Evolutionary conservation across 2,113 vertebrate genomes (phyloP).

Genomic region (Lamprologus callipterus): DNA sequence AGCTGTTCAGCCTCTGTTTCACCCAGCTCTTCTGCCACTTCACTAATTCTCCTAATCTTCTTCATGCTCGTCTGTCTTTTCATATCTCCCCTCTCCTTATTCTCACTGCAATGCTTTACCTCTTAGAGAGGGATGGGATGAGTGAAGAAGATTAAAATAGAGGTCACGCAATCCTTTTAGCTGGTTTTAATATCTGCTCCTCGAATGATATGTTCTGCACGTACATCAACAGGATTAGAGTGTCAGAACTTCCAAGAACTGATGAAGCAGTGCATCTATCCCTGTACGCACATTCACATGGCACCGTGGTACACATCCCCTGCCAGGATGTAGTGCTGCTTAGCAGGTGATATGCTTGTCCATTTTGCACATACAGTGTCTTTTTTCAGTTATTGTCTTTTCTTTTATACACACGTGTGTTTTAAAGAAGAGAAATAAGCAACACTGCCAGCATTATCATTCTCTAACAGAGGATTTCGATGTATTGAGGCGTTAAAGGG

Average conservation of each 20-base stretch:
- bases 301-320: neutral
- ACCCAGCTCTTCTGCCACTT: conserved; percentile 16
- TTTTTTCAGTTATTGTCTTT: neutral
- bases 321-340: conserved; percentile 1
- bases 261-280: conserved; percentile 18
- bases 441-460: neutral
- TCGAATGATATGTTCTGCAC: conserved; percentile 49
- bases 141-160: conserved; percentile 48
- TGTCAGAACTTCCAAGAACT: conserved; percentile 43
- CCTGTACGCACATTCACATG: neutral
- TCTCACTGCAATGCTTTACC: neutral
- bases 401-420: neutral
- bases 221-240: conserved; percentile 61
- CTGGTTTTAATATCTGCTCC: conserved; percentile 45
- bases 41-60: conserved; percentile 49
- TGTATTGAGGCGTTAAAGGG: neutral
- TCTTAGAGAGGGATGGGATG: conserved; percentile 12
- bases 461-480: neutral
- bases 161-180: conserved; percentile 59
- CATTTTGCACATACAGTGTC: neutral
- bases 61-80: conserved; percentile 38
- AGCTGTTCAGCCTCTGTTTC: conserved; percentile 24
- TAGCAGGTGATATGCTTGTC: neutral
- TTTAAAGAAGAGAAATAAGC: neutral
- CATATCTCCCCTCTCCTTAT: conserved; percentile 31